phyloP scores from a whole-genome alignment of 2,113 vertebrate species.

The Ellobius talpinus region DNA sequence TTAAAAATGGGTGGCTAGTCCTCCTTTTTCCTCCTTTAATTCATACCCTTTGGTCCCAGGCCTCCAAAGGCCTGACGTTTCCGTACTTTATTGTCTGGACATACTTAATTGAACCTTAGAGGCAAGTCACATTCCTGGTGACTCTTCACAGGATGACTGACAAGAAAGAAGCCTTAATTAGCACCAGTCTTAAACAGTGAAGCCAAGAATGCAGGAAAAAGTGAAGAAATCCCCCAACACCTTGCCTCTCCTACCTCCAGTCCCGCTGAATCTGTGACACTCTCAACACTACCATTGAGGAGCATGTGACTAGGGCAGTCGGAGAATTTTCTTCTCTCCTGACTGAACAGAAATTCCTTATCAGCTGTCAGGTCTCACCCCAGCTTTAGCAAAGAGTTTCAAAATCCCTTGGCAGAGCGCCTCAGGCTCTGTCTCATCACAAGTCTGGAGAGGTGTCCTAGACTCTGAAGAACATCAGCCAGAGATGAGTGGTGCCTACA shows the following conservation, averaged over 20 bases:
- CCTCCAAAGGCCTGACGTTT: background rate
- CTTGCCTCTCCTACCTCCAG: background rate
- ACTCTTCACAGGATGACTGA: slow-evolving; percentile 2
- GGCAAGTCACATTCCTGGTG: slow-evolving; percentile 27
- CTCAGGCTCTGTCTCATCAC: background rate
- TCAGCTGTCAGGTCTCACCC: background rate
- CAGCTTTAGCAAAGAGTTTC: background rate
- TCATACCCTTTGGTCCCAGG: background rate
- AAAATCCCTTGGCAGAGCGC: background rate
- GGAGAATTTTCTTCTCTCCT: background rate
- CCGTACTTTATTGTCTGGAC: slow-evolving; percentile 1
- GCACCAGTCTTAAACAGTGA: background rate
- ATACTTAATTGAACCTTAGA: background rate
- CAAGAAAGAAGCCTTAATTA: background rate
- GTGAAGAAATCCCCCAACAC: background rate
- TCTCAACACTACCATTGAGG: background rate
- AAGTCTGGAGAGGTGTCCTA: background rate
- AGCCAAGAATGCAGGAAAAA: background rate
- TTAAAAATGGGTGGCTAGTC: background rate
- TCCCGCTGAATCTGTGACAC: background rate
- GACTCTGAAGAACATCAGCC: background rate
- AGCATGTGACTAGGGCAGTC: background rate
- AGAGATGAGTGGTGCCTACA: background rate
- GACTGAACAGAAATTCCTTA: slow-evolving; percentile 11
- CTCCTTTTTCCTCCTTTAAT: background rate